Base-by-base conservation (phyloP, 2,113 vertebrate species). In the Sylvilagus bachmani region DNA sequence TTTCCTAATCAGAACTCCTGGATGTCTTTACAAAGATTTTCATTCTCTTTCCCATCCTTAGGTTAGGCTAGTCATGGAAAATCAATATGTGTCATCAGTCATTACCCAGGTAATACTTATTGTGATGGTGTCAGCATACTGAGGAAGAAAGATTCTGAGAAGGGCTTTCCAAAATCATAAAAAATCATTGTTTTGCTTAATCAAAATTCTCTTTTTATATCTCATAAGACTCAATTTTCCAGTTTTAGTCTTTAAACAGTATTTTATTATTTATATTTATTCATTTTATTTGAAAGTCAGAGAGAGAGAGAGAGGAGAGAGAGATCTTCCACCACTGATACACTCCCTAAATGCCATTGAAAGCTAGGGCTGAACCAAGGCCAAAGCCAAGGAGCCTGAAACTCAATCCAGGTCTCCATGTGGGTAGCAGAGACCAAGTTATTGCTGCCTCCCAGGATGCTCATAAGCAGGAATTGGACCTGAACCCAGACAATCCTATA, bases 11-110 rank as follows among this genome's bases (percentile, higher is more conserved):
- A 94, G 73, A 27, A 82, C 10, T 77, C 24, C 21, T 87, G 88
- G 91, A 85, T 88, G 55, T 87, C 74, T 93, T 96, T 91, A 74
- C 51, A 88, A 90, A 85, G 78, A 80, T 84, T 83, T 94, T 84
- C 24, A 24, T 94, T 93, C 69, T 49, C 73, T 89, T 94, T 85
- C 83, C 10, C 83, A 33, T 91, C 29, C 75, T 16, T 49, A 82
- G 5, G 5, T 88, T 95, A 74, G 21, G 31, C 51, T 94, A 77
- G 53, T 44, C 49, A 74, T 33, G 24, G 44, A 66, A 86, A 69
- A 75, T 89, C 83, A 84, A 25, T 95, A 89, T 87, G 61, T 92
- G 25, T 80, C 38, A 82, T 82, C 51, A 82, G 2, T 74, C 44
- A 7, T 86, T 69, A 71, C 31, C 33, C 17, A 66, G 64, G 24